Conservation (phyloP, 23 tunicate genomes). For the Oikopleura vanhoeffeni region DNA sequence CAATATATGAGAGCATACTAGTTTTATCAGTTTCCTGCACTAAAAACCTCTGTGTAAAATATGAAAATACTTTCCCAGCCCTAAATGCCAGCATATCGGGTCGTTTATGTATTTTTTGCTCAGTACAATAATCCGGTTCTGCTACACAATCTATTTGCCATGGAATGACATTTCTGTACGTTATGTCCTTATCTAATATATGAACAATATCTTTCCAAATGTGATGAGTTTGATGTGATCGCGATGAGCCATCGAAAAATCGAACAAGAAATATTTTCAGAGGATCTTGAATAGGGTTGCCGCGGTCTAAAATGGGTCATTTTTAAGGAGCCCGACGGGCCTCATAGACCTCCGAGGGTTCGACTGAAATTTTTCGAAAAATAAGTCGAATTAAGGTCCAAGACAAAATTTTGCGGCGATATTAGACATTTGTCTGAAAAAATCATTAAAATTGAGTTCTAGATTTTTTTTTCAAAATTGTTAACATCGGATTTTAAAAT, state of each 20-base stretch:
- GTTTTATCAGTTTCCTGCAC: not conserved
- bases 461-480: no score
- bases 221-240: not conserved
- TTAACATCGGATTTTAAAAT: no score
- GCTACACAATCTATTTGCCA: not conserved
- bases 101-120: not conserved
- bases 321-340: no score
- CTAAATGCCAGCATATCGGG: not conserved
- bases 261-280: not conserved
- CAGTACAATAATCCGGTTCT: not conserved
- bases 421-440: no score
- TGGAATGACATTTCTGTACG: not conserved
- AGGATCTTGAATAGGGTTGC: no score
- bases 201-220: not conserved
- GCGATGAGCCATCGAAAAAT: not conserved
- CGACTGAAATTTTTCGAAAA: no score
- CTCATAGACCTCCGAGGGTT: no score
- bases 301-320: no score
- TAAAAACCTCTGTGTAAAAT: not conserved
- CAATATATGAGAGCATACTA: not conserved
- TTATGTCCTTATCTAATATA: not conserved
- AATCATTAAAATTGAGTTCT: no score
- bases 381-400: no score
- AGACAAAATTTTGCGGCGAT: no score
- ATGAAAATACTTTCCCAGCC: not conserved